Evolutionary conservation across 1,140 invertebrate genomes (phyloP), one percentile per base, ranked within the genome.

Genomic region (Polypedilum vanderplanki): DNA sequence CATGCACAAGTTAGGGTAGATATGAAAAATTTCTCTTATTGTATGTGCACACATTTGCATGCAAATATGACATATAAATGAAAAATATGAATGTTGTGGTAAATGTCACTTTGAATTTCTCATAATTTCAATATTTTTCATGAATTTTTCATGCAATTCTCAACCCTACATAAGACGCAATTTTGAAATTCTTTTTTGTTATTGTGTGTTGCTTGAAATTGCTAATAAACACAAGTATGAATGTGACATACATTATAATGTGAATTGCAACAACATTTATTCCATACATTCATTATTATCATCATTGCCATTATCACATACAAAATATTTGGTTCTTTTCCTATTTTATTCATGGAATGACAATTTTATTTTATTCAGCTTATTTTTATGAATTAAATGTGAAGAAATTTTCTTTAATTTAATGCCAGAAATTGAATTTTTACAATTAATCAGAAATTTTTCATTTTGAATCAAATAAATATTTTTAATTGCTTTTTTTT

Each of bases 1-100:
- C 46, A 57, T 57, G n/a, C 46, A 57, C n/a, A 57, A 57, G 15
- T 57, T 12, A 57, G 46, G 12, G n/a, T 57, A 3, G 1, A 57
- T 57, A 33, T 3, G 5, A 33, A 33, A 33, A 33, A 33, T 33
- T 33, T 33, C 24, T 33, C 24, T 33, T 33, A 33, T 33, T 33
- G 24, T 33, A n/a, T n/a, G 24, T 33, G 24, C 24, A 33, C 24
- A 33, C 24, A 70, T 70, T 70, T 20, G 65, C 65, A 70, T 70
- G 65, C 18, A 70, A 70, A 70, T 70, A 20, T 70, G 65, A 70
- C 65, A 12, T 70, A 70, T 70, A 18, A 17, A 70, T 70, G 65
- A 70, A 70, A 70, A 70, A n/a, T 70, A 22, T 70, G 65, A 7
- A 10, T 70, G 0, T 20, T 70, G 18, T 18, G 65, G 65, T 70